These are phyloP conservation scores for Notocelia uddmanniana DNA, from an alignment of 2,888 invertebrate genomes.

Conservation along the genomic window DNA sequence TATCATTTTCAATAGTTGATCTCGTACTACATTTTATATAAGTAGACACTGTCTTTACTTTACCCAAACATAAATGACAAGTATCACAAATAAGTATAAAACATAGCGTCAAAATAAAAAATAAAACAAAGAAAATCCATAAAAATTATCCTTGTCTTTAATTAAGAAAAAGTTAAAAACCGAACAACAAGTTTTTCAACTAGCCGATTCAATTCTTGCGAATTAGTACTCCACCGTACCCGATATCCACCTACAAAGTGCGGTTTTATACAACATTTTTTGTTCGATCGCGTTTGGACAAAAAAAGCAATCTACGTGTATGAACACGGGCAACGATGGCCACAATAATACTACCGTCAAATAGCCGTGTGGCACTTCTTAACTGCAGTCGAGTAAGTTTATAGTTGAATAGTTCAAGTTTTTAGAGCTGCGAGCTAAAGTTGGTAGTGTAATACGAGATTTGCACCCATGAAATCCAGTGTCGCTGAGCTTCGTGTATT, in stretches of 20 bases:
- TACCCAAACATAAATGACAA: too few species aligned
- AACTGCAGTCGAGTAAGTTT: conserved; percentile 50
- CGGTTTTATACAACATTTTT: conserved; percentile 61
- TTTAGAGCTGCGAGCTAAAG: conserved; percentile 51
- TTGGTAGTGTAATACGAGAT: conserved; percentile 77
- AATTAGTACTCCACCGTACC: conserved; percentile 65
- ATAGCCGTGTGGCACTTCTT: conserved; percentile 55
- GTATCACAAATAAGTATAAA: too few species aligned
- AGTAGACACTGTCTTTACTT: background rate
- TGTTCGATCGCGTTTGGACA: conserved; percentile 73
- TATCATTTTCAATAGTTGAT: background rate
- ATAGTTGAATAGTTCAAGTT: conserved; percentile 54
- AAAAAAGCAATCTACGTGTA: conserved; percentile 81
- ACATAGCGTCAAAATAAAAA: background rate
- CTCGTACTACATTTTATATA: background rate
- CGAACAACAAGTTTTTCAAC: conserved; percentile 50
- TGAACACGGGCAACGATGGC: conserved; percentile 61
- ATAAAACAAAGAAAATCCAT: background rate
- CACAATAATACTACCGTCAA: conserved; percentile 56
- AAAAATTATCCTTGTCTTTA: conserved; percentile 4
- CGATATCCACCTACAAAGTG: conserved; percentile 72
- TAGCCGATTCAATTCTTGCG: conserved; percentile 63
- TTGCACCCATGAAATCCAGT: conserved; percentile 81
- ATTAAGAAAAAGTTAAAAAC: conserved; percentile 51
- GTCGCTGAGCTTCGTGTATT: conserved; percentile 85